phyloP scores from a whole-genome alignment of 2,888 invertebrate species.

The Desoria tigrina region DNA sequence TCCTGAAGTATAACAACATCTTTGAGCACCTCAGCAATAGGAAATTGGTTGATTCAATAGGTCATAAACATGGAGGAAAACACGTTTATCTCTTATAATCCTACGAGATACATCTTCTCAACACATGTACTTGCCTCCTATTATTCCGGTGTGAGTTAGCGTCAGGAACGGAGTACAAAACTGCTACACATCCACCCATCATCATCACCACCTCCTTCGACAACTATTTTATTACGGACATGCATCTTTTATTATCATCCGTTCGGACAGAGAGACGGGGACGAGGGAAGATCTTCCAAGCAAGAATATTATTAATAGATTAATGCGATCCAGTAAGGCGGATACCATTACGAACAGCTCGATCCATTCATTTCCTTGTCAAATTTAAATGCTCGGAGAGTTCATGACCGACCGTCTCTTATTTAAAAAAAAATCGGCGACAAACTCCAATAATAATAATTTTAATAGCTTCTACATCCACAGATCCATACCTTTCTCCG shows the following conservation, averaged over 20 bases:
- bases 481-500: no score
- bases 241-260: background rate
- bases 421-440: constrained; percentile 17
- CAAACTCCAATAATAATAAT: constrained; percentile 10
- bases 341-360: no score
- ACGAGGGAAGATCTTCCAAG: no score
- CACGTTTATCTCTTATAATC: constrained; percentile 41
- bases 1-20: constrained; percentile 51
- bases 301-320: no score
- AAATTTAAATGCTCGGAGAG: background rate
- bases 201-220: constrained; percentile 27
- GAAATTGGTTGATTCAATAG: constrained; percentile 51
- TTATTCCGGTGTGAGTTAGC: no score
- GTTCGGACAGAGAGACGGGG: background rate
- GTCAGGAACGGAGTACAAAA: background rate
- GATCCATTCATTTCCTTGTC: background rate
- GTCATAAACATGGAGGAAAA: constrained; percentile 51
- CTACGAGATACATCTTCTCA: constrained; percentile 36
- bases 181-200: constrained; percentile 15
- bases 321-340: background rate
- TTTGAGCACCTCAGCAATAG: constrained; percentile 47
- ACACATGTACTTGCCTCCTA: constrained; percentile 36
- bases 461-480: no score
- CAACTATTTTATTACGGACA: constrained; percentile 20
- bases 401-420: background rate